A percentile compares a stretch with the other conserved stretches of the same genome.
These are phyloP conservation scores for Ciconia stormi DNA, from an alignment of 2,113 vertebrate species.

Conservation along the genomic window DNA sequence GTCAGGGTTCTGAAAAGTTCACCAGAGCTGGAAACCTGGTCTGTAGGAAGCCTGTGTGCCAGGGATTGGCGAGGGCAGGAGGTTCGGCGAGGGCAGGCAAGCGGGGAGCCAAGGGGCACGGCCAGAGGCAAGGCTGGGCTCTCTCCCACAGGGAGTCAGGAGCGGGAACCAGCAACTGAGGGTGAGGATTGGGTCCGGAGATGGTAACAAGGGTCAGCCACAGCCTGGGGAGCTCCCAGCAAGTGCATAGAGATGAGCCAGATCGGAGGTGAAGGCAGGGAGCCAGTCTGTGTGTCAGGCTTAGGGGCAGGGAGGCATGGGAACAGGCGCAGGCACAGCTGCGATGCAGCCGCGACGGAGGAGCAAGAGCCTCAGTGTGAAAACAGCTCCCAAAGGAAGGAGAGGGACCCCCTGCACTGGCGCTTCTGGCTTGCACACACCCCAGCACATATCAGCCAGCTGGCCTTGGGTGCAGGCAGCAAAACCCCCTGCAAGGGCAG, in stretches of 20 bases:
- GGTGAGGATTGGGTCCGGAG: neutral
- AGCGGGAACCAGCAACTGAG: fast-evolving
- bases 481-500: neutral
- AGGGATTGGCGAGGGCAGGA: neutral
- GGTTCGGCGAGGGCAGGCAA: fast-evolving
- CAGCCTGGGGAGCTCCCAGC: neutral
- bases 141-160: fast-evolving
- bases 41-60: neutral
- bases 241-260: neutral
- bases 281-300: neutral
- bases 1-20: neutral
- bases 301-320: too few species aligned
- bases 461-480: neutral
- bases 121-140: neutral
- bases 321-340: neutral
- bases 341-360: fast-evolving
- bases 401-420: neutral
- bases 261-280: neutral
- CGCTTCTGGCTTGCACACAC: neutral
- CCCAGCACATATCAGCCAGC: neutral
- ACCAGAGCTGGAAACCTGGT: neutral
- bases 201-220: neutral
- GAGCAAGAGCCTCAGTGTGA: fast-evolving
- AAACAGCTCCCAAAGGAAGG: neutral
- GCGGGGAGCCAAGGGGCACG: fast-evolving